Percentiles rank a stretch among this genome's conserved stretches.
These are phyloP conservation scores for Laupala kohalensis DNA, from an alignment of 1,140 invertebrate species.

Conservation along the genomic window DNA sequence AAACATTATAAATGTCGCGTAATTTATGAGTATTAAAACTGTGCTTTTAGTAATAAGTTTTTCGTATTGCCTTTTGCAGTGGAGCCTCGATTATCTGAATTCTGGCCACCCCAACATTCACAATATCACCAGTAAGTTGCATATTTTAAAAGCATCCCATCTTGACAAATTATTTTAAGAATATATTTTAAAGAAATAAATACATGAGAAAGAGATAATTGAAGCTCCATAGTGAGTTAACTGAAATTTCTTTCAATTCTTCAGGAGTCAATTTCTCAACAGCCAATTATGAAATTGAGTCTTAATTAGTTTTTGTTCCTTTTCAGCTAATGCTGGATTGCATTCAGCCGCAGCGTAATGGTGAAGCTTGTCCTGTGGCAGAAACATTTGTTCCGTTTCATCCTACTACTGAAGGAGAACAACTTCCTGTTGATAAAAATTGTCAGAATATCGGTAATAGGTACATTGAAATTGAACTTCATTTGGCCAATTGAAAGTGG, in stretches of 20 bases:
- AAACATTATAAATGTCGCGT: neutral
- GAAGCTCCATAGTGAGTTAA: neutral
- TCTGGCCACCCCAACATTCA: slow-evolving; percentile 9
- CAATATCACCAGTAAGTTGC: slow-evolving; percentile 9
- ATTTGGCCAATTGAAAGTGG: neutral
- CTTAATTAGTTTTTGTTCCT: neutral
- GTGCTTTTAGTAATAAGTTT: neutral
- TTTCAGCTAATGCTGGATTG: slow-evolving; percentile 38
- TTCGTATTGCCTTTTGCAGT: slow-evolving; percentile 8
- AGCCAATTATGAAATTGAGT: neutral
- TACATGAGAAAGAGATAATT: neutral
- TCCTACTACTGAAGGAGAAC: slow-evolving; percentile 39
- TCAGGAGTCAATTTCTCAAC: neutral
- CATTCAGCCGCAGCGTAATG: slow-evolving; percentile 36
- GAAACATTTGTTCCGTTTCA: slow-evolving; percentile 40
- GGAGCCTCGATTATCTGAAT: slow-evolving; percentile 12
- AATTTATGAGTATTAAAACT: neutral
- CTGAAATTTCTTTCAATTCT: neutral
- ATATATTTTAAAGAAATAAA: too few species aligned
- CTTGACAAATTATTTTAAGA: too few species aligned
- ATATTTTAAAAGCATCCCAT: neutral
- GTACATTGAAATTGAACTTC: slow-evolving; percentile 30
- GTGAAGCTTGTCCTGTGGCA: slow-evolving; percentile 35
- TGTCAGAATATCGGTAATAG: slow-evolving; percentile 42
- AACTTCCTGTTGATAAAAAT: slow-evolving; percentile 36